Conservation (phyloP, 2,113 vertebrate genomes). For the Caretta caretta region DNA sequence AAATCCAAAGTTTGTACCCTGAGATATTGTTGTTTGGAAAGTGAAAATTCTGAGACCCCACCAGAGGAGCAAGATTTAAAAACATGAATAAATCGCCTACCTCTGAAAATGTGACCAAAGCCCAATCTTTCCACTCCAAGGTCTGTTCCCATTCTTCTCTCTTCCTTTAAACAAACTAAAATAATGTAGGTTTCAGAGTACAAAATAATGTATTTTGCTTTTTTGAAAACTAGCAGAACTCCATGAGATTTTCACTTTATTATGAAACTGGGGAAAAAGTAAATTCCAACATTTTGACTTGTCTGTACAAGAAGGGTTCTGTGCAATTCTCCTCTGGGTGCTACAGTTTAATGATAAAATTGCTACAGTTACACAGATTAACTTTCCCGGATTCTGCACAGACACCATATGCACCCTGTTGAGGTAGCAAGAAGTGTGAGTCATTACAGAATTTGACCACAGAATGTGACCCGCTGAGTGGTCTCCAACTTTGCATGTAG, state of each 20-base stretch:
- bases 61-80: neutral
- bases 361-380: too few relatives aligned
- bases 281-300: neutral
- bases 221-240: neutral
- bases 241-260: slow-evolving; percentile 2
- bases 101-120: neutral
- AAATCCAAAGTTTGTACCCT: neutral
- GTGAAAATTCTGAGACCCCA: neutral
- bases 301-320: neutral
- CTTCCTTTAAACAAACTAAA: neutral
- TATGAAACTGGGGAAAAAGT: neutral
- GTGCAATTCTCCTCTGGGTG: neutral
- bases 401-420: neutral
- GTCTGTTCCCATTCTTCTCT: neutral
- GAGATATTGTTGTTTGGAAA: neutral
- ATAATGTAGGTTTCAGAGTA: neutral
- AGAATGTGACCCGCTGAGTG: neutral
- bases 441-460: neutral
- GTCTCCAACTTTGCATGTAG: neutral
- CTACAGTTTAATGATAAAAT: neutral
- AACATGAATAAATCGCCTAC: neutral
- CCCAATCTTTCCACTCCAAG: neutral
- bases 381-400: neutral
- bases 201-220: slow-evolving; percentile 25
- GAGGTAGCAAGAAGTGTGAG: neutral